A percentile compares a stretch with the other conserved stretches of the same genome.
Evolutionary conservation across 2,113 vertebrate genomes (phyloP).

Genomic region (Corvus moneduloides): DNA sequence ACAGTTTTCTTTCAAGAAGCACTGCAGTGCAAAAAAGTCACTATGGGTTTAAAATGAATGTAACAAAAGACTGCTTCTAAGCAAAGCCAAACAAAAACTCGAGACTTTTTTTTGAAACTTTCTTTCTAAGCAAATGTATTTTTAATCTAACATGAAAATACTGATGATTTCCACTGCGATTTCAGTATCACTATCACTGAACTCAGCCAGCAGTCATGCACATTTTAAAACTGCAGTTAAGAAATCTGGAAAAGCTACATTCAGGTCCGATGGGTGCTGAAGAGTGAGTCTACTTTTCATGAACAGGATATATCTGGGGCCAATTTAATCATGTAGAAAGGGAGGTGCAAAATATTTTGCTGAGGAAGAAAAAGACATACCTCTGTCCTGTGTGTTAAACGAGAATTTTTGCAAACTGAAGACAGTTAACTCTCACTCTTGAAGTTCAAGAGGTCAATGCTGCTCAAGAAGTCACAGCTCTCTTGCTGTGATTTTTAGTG

Average conservation of each 20-base stretch:
- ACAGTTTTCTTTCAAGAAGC: background rate
- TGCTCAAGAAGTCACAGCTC: background rate
- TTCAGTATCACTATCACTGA: background rate
- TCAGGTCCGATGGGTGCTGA: background rate
- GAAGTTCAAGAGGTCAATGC: slow-evolving; percentile 11
- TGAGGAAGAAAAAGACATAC: slow-evolving; percentile 5
- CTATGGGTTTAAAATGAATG: background rate
- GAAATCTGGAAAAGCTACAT: background rate
- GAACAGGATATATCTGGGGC: background rate
- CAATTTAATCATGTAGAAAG: background rate
- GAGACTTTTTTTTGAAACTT: background rate
- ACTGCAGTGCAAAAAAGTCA: background rate
- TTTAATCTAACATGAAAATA: background rate
- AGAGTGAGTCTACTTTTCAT: background rate
- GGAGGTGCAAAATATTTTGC: background rate
- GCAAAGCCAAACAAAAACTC: background rate
- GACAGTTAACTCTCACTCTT: slow-evolving; percentile 7
- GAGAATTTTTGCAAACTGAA: slow-evolving; percentile 9
- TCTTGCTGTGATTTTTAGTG: slow-evolving; percentile 29
- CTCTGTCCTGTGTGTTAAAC: slow-evolving; percentile 10
- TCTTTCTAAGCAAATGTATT: background rate
- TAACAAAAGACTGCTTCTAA: background rate
- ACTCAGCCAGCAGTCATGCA: background rate
- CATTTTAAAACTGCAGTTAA: background rate
- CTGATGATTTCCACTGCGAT: background rate